Percentiles rank a stretch among this genome's conserved stretches.
Evolutionary conservation across 2,888 invertebrate genomes (phyloP).

Genomic region (Sisyra nigra): DNA sequence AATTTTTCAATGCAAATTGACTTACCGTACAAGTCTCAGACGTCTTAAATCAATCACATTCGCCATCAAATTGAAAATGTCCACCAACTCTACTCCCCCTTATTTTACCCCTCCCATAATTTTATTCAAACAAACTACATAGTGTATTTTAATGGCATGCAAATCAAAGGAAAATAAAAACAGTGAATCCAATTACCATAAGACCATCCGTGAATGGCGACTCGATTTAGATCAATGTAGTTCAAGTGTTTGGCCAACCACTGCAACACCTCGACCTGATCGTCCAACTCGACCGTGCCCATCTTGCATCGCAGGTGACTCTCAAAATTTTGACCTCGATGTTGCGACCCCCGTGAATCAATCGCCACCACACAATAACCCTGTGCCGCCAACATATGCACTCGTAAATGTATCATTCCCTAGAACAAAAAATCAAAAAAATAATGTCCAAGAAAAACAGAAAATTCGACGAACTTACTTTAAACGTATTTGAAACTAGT

Average conservation of each 20-base stretch:
- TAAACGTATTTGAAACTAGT: slow-evolving; percentile 48
- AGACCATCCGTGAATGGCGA: slow-evolving; percentile 97
- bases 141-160: not conserved
- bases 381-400: slow-evolving; percentile 88
- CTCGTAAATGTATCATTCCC: slow-evolving; percentile 70
- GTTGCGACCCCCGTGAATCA: slow-evolving; percentile 89
- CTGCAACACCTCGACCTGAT: slow-evolving; percentile 82
- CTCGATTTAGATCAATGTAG: slow-evolving; percentile 79
- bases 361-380: slow-evolving; percentile 94
- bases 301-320: slow-evolving; percentile 75
- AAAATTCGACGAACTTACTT: no score
- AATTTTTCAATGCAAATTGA: no score
- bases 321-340: slow-evolving; percentile 86
- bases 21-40: no score
- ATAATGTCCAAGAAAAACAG: no score
- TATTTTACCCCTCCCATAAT: slow-evolving; percentile 9
- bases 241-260: slow-evolving; percentile 70
- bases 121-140: not conserved
- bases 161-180: slow-evolving; percentile 2
- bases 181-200: slow-evolving; percentile 49
- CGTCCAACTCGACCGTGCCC: slow-evolving; percentile 86
- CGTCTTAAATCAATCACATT: no score
- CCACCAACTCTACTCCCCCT: no score
- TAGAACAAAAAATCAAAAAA: no score
- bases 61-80: no score